Evolutionary conservation across 1,140 invertebrate genomes (phyloP).

Genomic region (Uloborus diversus): DNA sequence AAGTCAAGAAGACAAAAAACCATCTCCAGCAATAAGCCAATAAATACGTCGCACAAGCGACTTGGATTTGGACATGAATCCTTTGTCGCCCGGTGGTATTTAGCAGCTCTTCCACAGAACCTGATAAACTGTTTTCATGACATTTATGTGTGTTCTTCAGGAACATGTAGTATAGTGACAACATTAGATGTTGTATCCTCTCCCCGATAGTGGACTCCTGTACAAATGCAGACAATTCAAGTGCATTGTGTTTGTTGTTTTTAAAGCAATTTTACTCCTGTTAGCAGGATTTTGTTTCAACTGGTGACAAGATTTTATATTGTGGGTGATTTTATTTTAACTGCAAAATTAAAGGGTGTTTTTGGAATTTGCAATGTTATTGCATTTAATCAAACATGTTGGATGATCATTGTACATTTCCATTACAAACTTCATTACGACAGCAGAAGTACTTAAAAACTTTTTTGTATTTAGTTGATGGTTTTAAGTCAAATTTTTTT

Average conservation of each 20-base stretch:
- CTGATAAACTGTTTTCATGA: conserved; percentile 5
- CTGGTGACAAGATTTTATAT: conserved; percentile 47
- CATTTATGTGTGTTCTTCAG: conserved; percentile 44
- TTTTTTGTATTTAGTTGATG: too few relatives aligned
- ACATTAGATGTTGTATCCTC: conserved; percentile 44
- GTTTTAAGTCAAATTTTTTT: too few relatives aligned
- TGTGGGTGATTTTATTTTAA: conserved; percentile 33
- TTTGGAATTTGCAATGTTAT: conserved; percentile 8
- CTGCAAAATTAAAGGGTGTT: conserved; percentile 48
- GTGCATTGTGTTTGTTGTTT: conserved; percentile 44
- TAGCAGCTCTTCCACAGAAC: conserved; percentile 44
- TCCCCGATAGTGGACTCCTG: conserved; percentile 34
- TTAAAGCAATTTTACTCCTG: conserved; percentile 39
- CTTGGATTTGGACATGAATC: neutral
- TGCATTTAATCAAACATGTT: neutral
- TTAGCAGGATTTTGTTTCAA: conserved; percentile 43
- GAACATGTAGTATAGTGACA: conserved; percentile 44
- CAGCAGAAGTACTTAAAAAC: too few relatives aligned
- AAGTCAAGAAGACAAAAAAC: conserved; percentile 54
- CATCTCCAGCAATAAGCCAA: conserved; percentile 56
- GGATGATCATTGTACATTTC: conserved; percentile 37
- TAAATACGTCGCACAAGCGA: too few relatives aligned
- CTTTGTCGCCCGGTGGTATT: conserved; percentile 8
- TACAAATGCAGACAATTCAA: conserved; percentile 19
- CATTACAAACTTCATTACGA: too few relatives aligned